phyloP scores from a whole-genome alignment of 2,888 invertebrate genomes.

The Laothoe populi region DNA sequence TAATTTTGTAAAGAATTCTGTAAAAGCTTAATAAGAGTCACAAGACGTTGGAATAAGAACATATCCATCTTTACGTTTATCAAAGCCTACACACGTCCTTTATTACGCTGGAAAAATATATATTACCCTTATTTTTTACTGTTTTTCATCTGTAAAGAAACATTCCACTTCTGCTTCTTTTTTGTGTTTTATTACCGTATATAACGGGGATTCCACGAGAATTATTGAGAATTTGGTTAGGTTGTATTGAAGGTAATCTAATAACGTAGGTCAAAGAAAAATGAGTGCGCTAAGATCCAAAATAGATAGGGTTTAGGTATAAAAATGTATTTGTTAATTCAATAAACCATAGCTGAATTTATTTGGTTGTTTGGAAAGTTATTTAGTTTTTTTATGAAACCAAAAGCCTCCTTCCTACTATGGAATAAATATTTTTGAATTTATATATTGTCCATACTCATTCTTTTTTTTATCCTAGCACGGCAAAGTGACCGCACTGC shows the following conservation, averaged over 20 bases:
- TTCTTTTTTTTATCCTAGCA: too few species aligned
- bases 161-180: not conserved
- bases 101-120: conserved; percentile 22
- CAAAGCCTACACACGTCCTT: conserved; percentile 26
- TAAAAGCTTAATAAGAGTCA: not conserved
- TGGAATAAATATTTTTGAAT: too few species aligned
- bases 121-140: conserved; percentile 20
- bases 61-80: conserved; percentile 26
- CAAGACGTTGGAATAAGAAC: conserved; percentile 18
- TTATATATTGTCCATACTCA: too few species aligned
- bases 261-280: too few species aligned
- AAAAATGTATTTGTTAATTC: too few species aligned
- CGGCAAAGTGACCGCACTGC: too few species aligned
- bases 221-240: conserved; percentile 2
- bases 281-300: too few species aligned
- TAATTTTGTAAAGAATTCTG: not conserved
- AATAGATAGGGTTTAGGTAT: too few species aligned
- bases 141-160: conserved; percentile 13
- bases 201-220: not conserved
- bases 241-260: not conserved
- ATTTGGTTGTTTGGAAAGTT: too few species aligned
- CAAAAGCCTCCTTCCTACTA: too few species aligned
- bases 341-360: too few species aligned
- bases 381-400: too few species aligned
- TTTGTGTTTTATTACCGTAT: conserved; percentile 9